phyloP scores from a whole-genome alignment of 2,113 vertebrate genomes.

The Echinops telfairi region DNA sequence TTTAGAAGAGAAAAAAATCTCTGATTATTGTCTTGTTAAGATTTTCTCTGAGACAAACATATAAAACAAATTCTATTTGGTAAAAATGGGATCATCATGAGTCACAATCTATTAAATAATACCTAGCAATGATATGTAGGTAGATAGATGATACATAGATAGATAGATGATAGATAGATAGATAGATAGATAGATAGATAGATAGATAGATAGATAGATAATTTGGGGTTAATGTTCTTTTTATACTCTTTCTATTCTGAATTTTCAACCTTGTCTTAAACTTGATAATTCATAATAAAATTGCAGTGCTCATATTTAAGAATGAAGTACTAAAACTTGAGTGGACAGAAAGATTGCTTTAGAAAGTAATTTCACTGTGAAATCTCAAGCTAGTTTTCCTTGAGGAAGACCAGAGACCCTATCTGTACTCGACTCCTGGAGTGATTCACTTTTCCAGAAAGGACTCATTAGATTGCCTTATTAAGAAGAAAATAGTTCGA shows the following conservation, averaged over 20 bases:
- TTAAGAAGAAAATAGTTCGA: background rate
- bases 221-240: background rate
- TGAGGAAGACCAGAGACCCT: background rate
- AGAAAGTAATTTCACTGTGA: background rate
- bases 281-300: background rate
- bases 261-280: background rate
- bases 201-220: background rate
- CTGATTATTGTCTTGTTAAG: no score
- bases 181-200: no score
- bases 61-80: no score
- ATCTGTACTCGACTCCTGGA: background rate
- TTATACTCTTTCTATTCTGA: background rate
- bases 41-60: no score
- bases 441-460: background rate
- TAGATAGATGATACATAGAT: no score
- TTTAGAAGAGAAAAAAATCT: no score
- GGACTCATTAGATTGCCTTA: background rate
- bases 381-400: background rate
- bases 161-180: no score
- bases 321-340: background rate
- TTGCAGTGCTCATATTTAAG: background rate
- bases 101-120: no score
- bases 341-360: background rate
- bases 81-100: no score
- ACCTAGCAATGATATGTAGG: no score